These are phyloP conservation scores for Nesogale talazaci DNA, from an alignment of 2,113 vertebrate species.

Conservation along the genomic window DNA sequence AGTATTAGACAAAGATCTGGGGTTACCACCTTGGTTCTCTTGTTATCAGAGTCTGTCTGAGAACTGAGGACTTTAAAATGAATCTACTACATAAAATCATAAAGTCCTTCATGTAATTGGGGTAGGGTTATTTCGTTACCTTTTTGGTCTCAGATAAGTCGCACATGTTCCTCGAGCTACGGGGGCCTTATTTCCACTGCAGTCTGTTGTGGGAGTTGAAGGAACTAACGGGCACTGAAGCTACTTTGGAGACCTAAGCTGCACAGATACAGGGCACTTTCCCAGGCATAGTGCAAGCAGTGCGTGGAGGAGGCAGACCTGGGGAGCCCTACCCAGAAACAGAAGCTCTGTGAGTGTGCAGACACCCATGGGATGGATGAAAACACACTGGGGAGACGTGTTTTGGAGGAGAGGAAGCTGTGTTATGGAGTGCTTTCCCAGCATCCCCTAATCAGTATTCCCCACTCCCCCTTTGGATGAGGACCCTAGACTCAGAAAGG, in stretches of 20 bases:
- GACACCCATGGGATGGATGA: rapidly evolving
- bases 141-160: not conserved
- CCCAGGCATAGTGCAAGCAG: rapidly evolving
- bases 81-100: not conserved
- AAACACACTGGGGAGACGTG: not conserved
- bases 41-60: not conserved
- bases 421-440: too few relatives aligned
- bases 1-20: not conserved
- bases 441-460: not conserved
- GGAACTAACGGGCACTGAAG: not conserved
- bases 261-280: too few relatives aligned
- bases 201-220: not conserved
- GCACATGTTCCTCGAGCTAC: too few relatives aligned
- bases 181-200: not conserved
- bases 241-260: rapidly evolving
- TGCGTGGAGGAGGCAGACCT: not conserved
- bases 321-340: not conserved
- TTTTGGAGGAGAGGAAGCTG: not conserved
- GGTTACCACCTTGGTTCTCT: not conserved
- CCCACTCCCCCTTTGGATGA: not conserved
- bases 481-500: not conserved
- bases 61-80: not conserved
- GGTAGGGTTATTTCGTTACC: not conserved
- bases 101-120: not conserved
- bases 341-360: not conserved